Conservation (phyloP, 2,888 invertebrate species). For the Portevinia maculata region DNA sequence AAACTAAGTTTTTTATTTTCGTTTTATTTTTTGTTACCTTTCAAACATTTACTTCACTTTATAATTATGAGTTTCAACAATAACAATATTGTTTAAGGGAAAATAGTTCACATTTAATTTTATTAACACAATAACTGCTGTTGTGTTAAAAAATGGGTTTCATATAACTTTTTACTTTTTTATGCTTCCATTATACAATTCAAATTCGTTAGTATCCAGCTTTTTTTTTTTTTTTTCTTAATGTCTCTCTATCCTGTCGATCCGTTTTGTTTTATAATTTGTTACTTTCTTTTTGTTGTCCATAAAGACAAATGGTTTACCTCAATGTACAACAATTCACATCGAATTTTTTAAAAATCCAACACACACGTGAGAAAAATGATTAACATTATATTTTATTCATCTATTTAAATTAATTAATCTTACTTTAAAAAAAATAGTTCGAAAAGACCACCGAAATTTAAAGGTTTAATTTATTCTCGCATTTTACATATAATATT, state of each 20-base stretch:
- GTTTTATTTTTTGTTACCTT: conserved; percentile 10
- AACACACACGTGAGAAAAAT: conserved; percentile 17
- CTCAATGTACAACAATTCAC: conserved; percentile 6
- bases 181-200: conserved; percentile 20
- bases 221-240: conserved; percentile 4
- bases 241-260: conserved; percentile 70
- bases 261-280: conserved; percentile 12
- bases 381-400: not conserved
- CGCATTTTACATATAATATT: conserved; percentile 19
- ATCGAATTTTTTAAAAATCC: conserved; percentile 3
- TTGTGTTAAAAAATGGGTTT: conserved; percentile 7
- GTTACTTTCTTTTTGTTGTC: conserved; percentile 3
- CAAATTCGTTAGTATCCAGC: conserved; percentile 27
- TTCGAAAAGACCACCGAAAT: conserved; percentile 27
- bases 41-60: not conserved
- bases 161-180: not conserved
- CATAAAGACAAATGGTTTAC: not conserved
- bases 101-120: conserved; percentile 21
- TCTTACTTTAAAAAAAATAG: conserved; percentile 31
- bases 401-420: conserved; percentile 1
- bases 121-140: conserved; percentile 2
- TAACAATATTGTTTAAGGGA: conserved; percentile 18
- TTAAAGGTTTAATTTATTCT: conserved; percentile 11
- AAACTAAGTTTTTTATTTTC: conserved; percentile 17
- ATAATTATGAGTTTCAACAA: conserved; percentile 12